phyloP scores from a whole-genome alignment of 2,113 vertebrate genomes.

The Erythrocebus patas region DNA sequence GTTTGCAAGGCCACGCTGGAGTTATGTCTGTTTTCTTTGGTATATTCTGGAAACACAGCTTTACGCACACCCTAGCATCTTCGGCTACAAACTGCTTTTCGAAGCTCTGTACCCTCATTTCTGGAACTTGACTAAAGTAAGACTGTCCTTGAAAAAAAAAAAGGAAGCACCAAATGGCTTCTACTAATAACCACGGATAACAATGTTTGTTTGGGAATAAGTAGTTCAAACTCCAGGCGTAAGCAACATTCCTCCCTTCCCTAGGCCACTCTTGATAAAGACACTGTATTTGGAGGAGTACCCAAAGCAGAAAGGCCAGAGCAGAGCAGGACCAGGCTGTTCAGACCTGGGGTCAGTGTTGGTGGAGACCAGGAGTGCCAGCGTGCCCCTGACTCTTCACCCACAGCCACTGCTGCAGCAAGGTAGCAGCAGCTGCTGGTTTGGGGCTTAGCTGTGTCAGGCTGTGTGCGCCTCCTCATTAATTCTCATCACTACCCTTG shows the following conservation, averaged over 20 bases:
- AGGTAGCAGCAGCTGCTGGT: no score
- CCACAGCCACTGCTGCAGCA: no score
- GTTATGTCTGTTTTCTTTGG: not conserved
- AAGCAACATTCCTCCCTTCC: not conserved
- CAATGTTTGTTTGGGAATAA: not conserved
- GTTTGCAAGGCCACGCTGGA: not conserved
- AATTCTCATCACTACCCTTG: not conserved
- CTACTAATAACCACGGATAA: not conserved
- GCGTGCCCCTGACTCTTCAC: not conserved
- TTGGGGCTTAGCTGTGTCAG: not conserved
- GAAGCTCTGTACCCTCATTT: not conserved
- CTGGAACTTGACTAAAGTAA: conserved; percentile 50
- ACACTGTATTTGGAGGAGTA: not conserved
- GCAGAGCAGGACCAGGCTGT: not conserved
- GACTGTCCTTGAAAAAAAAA: not conserved
- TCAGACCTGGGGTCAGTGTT: no score
- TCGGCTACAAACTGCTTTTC: not conserved
- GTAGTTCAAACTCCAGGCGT: not conserved
- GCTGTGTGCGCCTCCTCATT: not conserved
- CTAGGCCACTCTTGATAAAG: not conserved
- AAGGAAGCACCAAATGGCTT: not conserved
- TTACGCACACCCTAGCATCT: not conserved
- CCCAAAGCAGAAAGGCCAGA: not conserved
- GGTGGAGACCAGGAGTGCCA: not conserved
- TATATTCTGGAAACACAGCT: not conserved